Evolutionary conservation across 64 coral and sea anemone species (phyloP).

Genomic region (Montipora capricornis): DNA sequence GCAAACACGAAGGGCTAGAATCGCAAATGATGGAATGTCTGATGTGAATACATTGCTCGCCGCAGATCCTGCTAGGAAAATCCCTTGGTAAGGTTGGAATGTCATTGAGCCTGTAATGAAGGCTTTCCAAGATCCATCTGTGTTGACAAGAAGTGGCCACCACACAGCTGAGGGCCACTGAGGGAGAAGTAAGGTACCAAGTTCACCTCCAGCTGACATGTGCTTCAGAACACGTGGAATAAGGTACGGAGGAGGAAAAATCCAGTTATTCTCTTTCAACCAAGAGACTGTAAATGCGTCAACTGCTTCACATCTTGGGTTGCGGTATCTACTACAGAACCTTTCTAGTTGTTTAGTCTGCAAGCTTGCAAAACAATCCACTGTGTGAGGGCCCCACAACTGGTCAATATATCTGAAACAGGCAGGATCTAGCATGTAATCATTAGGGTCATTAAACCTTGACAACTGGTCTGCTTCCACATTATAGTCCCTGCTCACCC

Average conservation of each 20-base stretch:
- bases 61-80: constrained; percentile 57
- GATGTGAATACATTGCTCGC: constrained; percentile 46
- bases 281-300: constrained; percentile 63
- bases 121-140: constrained; percentile 8
- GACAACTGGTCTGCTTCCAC: constrained; percentile 40
- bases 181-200: constrained; percentile 39
- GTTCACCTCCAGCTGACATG: constrained; percentile 43
- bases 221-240: constrained; percentile 48
- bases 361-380: constrained; percentile 55
- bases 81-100: constrained; percentile 33
- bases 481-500: constrained; percentile 50
- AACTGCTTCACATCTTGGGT: constrained; percentile 24
- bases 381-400: constrained; percentile 41
- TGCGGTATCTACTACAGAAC: constrained; percentile 52
- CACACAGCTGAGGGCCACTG: constrained; percentile 66
- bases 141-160: constrained; percentile 67
- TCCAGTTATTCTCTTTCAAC: constrained; percentile 51
- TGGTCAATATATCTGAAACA: constrained; percentile 35
- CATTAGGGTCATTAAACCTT: constrained; percentile 35
- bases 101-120: constrained; percentile 38
- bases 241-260: constrained; percentile 58
- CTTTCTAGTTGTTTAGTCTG: constrained; percentile 47
- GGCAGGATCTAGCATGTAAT: constrained; percentile 67
- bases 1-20: constrained; percentile 39
- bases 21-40: constrained; percentile 31